Conservation (phyloP, 1,140 invertebrate genomes). For the Palaemon carinicauda region DNA sequence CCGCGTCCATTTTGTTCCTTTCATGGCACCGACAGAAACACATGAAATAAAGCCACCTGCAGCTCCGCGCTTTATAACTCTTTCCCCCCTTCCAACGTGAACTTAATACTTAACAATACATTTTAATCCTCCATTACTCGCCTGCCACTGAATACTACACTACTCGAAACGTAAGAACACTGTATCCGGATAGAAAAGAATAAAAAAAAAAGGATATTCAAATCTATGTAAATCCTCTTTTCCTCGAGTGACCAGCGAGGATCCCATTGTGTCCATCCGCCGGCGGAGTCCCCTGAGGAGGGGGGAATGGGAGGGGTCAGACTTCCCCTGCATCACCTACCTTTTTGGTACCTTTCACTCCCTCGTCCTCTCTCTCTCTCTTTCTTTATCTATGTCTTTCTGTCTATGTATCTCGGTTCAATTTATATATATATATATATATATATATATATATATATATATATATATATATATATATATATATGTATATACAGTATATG, state of each 20-base stretch:
- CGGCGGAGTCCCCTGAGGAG: neutral
- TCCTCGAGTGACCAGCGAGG: constrained; percentile 34
- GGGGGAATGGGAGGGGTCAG: neutral
- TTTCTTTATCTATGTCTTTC: neutral
- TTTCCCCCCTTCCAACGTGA: too few species aligned
- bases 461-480: constrained; percentile 9
- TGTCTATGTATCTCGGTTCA: too few species aligned
- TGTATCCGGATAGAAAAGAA: too few species aligned
- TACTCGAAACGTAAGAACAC: too few species aligned
- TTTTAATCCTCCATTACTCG: too few species aligned
- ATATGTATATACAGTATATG: neutral
- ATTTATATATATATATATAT: neutral
- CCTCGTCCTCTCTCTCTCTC: neutral
- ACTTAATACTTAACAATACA: too few species aligned
- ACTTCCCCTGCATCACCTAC: too few species aligned
- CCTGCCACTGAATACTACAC: too few species aligned
- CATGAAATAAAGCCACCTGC: too few species aligned
- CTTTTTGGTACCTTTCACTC: neutral
- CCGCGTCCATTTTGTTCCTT: too few species aligned
- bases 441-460: constrained; percentile 5
- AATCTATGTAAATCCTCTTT: constrained; percentile 51
- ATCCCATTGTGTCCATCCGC: constrained; percentile 41
- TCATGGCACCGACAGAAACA: too few species aligned
- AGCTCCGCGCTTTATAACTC: too few species aligned
- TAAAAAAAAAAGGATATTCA: constrained; percentile 14